Evolutionary conservation across 2,113 vertebrate species (phyloP).

Genomic region (Isurus oxyrinchus): DNA sequence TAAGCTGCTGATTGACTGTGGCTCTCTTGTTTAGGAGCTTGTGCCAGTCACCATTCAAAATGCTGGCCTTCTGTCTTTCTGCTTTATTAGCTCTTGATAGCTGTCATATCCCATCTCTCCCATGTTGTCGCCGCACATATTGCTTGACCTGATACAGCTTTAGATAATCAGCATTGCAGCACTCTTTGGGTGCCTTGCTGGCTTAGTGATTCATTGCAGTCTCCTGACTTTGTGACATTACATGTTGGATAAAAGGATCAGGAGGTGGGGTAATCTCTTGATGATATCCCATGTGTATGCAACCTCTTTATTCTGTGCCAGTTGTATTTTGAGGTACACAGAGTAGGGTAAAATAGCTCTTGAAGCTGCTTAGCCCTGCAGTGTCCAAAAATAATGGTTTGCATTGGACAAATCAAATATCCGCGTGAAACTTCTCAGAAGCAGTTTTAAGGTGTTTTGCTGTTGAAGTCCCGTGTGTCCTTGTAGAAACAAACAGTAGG

Average conservation of each 20-base stretch:
- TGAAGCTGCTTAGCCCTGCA: background rate
- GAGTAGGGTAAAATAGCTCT: background rate
- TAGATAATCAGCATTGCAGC: no score
- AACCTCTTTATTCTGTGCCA: background rate
- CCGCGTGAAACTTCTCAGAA: background rate
- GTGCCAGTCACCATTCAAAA: background rate
- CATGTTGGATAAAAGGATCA: background rate
- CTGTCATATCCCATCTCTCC: background rate
- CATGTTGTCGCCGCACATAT: background rate
- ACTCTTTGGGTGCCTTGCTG: background rate
- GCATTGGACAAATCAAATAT: background rate
- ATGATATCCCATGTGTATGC: no score
- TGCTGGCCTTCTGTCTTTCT: background rate
- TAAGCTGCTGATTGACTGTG: background rate
- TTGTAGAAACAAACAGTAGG: background rate
- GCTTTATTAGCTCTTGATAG: background rate
- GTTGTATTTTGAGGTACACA: background rate
- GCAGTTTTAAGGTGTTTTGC: background rate
- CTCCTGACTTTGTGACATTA: background rate
- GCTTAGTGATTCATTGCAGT: background rate
- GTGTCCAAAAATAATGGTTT: background rate
- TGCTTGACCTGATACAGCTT: no score
- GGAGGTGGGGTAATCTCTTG: background rate
- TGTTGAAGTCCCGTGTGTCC: background rate
- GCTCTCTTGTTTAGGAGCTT: background rate